Percentiles rank a stretch among this genome's conserved stretches.
Conservation (phyloP, 2,113 vertebrate genomes). For the Bombycilla garrulus region DNA sequence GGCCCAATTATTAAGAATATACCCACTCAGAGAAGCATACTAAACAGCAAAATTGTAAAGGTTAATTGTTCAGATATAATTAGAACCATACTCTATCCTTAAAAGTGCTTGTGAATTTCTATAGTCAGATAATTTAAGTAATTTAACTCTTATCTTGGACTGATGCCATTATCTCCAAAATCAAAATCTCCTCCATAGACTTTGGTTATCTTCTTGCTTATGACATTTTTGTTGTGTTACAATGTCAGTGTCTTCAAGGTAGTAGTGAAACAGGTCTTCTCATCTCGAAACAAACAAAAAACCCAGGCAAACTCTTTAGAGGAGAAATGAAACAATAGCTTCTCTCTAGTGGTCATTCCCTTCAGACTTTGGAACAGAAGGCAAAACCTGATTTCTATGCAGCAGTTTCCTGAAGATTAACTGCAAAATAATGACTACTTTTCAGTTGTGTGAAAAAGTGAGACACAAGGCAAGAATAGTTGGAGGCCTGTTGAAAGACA, state of each 20-base stretch:
- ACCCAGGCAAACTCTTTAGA: neutral
- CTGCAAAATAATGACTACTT: slow-evolving; percentile 47
- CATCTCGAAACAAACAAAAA: neutral
- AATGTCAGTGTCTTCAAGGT: neutral
- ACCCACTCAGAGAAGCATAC: neutral
- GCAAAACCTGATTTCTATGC: neutral
- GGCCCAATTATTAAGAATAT: slow-evolving; percentile 1
- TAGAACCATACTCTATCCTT: neutral
- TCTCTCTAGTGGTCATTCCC: neutral
- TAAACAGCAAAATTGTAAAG: neutral
- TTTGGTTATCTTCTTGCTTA: neutral
- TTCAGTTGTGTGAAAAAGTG: neutral
- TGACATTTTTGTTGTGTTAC: neutral
- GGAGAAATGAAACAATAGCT: neutral
- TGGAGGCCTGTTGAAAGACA: slow-evolving; percentile 19
- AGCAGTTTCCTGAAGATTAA: slow-evolving; percentile 39
- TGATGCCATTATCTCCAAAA: neutral
- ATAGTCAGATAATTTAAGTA: neutral
- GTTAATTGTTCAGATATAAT: slow-evolving; percentile 36
- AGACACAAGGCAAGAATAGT: neutral
- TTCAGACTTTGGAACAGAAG: slow-evolving; percentile 23
- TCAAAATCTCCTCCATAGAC: neutral
- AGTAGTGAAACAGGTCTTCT: neutral
- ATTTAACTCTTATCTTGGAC: neutral
- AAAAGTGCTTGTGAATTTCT: neutral